Conservation (phyloP, 2,888 invertebrate species). For the Amphipyra tragopoginis region DNA sequence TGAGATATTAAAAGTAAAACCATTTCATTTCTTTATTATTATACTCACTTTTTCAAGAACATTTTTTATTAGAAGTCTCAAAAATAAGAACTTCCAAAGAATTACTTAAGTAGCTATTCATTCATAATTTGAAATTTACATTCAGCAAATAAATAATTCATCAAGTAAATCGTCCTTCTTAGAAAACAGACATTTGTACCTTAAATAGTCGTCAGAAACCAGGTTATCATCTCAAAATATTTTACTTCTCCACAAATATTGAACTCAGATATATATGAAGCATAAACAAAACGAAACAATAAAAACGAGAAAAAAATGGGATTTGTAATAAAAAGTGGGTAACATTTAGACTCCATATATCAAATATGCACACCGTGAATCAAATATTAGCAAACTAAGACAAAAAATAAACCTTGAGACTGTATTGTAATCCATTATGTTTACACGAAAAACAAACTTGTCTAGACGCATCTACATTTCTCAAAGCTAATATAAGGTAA, state of each 20-base stretch:
- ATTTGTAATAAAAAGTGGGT: slow-evolving; percentile 27
- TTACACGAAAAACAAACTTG: slow-evolving; percentile 51
- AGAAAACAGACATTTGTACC: slow-evolving; percentile 28
- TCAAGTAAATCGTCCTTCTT: slow-evolving; percentile 47
- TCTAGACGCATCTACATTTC: slow-evolving; percentile 66
- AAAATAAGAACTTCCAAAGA: slow-evolving; percentile 51
- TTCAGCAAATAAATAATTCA: slow-evolving; percentile 69
- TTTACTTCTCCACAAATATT: slow-evolving; percentile 13
- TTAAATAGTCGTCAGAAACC: slow-evolving; percentile 23
- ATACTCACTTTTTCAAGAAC: slow-evolving; percentile 32
- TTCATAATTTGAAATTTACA: slow-evolving; percentile 64
- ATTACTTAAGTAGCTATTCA: slow-evolving; percentile 47
- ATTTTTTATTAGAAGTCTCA: slow-evolving; percentile 28
- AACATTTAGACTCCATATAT: slow-evolving; percentile 23
- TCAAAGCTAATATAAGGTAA: slow-evolving; percentile 62
- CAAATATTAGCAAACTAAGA: slow-evolving; percentile 24
- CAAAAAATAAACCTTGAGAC: slow-evolving; percentile 47
- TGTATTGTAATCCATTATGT: slow-evolving; percentile 46
- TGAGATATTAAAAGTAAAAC: slow-evolving; percentile 31
- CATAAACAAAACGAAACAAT: slow-evolving; percentile 34
- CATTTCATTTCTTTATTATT: slow-evolving; percentile 26
- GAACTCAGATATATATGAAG: slow-evolving; percentile 28
- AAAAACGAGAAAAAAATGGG: slow-evolving; percentile 5
- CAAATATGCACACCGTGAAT: slow-evolving; percentile 42
- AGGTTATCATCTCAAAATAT: slow-evolving; percentile 18